Evolutionary conservation across 2,113 vertebrate species (phyloP).

Genomic region (Rhea pennata): DNA sequence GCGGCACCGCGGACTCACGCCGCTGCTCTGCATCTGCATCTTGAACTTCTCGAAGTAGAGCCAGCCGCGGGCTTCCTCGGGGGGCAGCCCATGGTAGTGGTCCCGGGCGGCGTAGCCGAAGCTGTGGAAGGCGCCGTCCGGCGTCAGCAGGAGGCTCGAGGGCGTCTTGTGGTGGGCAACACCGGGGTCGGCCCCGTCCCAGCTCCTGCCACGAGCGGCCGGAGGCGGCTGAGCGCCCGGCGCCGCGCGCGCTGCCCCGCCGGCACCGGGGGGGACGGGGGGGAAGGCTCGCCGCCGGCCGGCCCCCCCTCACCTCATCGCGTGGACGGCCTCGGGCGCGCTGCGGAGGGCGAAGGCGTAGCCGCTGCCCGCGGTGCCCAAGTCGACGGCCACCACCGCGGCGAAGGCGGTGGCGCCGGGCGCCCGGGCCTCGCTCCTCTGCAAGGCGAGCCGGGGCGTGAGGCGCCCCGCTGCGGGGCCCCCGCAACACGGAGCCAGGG

Average conservation of each 20-base stretch:
- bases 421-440: conserved; percentile 82
- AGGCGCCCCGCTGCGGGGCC: not conserved
- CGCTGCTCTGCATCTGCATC: conserved; percentile 97
- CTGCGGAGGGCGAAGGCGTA: conserved; percentile 94
- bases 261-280: no score
- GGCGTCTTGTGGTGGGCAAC: conserved; percentile 98
- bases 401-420: conserved; percentile 78
- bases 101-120: conserved; percentile 94
- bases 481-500: no score
- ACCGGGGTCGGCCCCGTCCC: conserved; percentile 95
- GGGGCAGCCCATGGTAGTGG: conserved; percentile 94
- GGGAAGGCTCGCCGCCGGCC: no score
- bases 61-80: conserved; percentile 92
- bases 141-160: conserved; percentile 92
- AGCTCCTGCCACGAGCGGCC: no score
- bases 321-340: conserved; percentile 93
- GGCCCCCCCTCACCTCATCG: conserved; percentile 99
- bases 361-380: conserved; percentile 94
- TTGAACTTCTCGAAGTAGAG: conserved; percentile 98
- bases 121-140: conserved; percentile 92
- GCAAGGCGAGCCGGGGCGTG: not conserved
- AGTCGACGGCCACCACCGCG: conserved; percentile 94
- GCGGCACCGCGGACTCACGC: no score
- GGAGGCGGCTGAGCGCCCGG: no score
- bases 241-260: no score